Base-by-base conservation (phyloP, 2,888 invertebrate genomes). In the Molorchus minor region DNA sequence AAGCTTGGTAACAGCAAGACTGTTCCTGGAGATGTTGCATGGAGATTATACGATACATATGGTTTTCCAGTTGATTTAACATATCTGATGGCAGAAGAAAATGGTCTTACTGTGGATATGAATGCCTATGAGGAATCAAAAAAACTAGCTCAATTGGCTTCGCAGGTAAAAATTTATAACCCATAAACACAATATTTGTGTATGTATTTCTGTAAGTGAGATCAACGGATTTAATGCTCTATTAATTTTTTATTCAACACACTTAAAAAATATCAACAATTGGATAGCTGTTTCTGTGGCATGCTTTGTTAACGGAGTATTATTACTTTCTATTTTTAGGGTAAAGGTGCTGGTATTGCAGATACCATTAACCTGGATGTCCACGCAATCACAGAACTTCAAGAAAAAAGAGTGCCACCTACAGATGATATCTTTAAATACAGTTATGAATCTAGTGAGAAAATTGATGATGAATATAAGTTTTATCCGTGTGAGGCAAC, bases 21-120 rank as follows among this genome's bases (percentile, higher is more conserved):
- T 43, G 84, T 98, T 64, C 97, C 98, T 30, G 96, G 98, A 53
- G 96, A 98, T 81, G 89, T 99, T 45, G 98, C 98, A 1, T 99
- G 99, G 99, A 87, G 97, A 17, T 83, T 99, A 55, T 99, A 99
- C 80, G 99, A 99, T 77, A 99, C 99, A 0, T 99, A 98, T 78
- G 99, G 99, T 13, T 99, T 99, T 79, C 99, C 99, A 0, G 88
- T 98, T 52, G 99, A 99, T 84, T 86, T 99, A 64, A 99, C 99
- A 0, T 91, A 93, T 73, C 83, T 99, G 25, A 99, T 99, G 98
- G 93, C 93, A 45, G 99, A 99, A 83, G 99, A 99, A 82, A 94
- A 92, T 75, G 92, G 92, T 0, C 83, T 99, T 3, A 80, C 82
- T 53, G 91, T 99, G 64, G 94, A 99, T 79, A 92, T 94, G 90